Conservation (phyloP, 2,888 invertebrate species). For the Hermaeophaga mercurialis region DNA sequence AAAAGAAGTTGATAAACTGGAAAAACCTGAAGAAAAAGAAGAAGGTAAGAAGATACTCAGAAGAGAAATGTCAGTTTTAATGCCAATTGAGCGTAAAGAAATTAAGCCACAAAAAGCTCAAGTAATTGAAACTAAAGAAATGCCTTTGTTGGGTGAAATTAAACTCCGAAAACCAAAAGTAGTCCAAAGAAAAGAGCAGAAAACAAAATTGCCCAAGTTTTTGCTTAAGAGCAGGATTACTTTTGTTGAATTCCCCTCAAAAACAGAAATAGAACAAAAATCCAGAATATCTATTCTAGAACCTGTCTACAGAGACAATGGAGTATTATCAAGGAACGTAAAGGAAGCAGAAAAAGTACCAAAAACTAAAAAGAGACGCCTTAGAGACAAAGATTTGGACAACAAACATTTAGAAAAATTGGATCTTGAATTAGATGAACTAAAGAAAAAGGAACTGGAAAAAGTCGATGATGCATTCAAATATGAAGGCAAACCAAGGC, state of each 20-base stretch:
- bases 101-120: conserved; percentile 66
- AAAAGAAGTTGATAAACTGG: conserved; percentile 23
- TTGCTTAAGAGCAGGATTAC: conserved; percentile 74
- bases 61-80: conserved; percentile 47
- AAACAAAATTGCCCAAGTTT: conserved; percentile 65
- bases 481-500: conserved; percentile 40
- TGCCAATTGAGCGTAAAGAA: conserved; percentile 60
- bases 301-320: conserved; percentile 53
- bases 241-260: conserved; percentile 58
- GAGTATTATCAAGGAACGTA: conserved; percentile 59
- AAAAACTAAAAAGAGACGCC: conserved; percentile 53
- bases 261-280: conserved; percentile 48
- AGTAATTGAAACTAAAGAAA: conserved; percentile 62
- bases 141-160: conserved; percentile 63
- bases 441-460: conserved; percentile 54
- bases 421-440: conserved; percentile 56
- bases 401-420: conserved; percentile 57
- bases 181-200: conserved; percentile 47
- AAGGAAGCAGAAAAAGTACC: conserved; percentile 56
- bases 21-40: conserved; percentile 42
- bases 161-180: conserved; percentile 63
- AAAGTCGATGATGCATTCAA: conserved; percentile 52
- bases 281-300: conserved; percentile 52
- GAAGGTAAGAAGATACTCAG: conserved; percentile 39
- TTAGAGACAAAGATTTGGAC: conserved; percentile 54